Percentiles rank a stretch among this genome's conserved stretches.
phyloP scores from a whole-genome alignment of 2,888 invertebrate species.

The Ornithoptera priamus region DNA sequence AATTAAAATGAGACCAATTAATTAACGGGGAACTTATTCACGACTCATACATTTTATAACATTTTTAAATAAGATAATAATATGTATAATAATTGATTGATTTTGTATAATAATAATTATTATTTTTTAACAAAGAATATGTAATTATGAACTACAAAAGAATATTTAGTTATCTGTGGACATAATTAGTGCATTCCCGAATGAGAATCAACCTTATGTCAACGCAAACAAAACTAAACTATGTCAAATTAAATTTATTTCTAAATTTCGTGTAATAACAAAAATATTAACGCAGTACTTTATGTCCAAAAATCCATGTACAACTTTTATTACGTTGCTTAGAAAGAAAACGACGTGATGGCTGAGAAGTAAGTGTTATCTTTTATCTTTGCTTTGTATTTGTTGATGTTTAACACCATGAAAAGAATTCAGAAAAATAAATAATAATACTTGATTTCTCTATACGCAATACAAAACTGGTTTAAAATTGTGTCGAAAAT shows the following conservation, averaged over 20 bases:
- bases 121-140: too few species aligned
- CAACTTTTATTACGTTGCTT: slow-evolving; percentile 49
- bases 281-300: slow-evolving; percentile 51
- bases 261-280: slow-evolving; percentile 74
- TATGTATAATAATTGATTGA: too few species aligned
- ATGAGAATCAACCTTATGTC: slow-evolving; percentile 54
- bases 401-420: slow-evolving; percentile 47
- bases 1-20: too few species aligned
- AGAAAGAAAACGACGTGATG: slow-evolving; percentile 55
- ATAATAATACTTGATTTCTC: slow-evolving; percentile 33
- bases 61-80: too few species aligned
- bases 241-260: slow-evolving; percentile 65
- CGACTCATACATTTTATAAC: too few species aligned
- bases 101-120: too few species aligned
- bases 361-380: slow-evolving; percentile 68
- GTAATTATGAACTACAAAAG: not conserved
- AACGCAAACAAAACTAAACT: slow-evolving; percentile 73
- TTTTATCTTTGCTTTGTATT: slow-evolving; percentile 37
- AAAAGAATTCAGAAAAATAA: slow-evolving; percentile 48
- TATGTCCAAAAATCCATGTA: slow-evolving; percentile 64
- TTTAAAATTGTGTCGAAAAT: not conserved
- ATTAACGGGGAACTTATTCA: too few species aligned
- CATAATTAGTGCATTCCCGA: slow-evolving; percentile 4
- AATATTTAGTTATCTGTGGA: slow-evolving; percentile 13
- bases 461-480: slow-evolving; percentile 2